These are phyloP conservation scores for Gallinago jamesoni DNA, from an alignment of 2,113 vertebrate genomes.

Conservation along the genomic window DNA sequence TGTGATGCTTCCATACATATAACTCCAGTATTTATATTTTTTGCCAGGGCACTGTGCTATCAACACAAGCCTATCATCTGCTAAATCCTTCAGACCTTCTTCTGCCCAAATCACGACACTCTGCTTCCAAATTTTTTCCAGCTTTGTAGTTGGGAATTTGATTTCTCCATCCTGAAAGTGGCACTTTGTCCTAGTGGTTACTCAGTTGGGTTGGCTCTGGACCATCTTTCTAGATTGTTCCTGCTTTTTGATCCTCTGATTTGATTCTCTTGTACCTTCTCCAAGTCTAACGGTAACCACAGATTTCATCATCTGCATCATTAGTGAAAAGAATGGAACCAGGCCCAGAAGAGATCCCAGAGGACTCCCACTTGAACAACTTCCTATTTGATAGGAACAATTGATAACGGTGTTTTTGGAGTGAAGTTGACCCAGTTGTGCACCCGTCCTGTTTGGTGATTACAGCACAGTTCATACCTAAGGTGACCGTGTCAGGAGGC, in stretches of 20 bases:
- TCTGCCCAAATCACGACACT: neutral
- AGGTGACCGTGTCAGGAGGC: neutral
- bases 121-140: neutral
- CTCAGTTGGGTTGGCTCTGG: neutral
- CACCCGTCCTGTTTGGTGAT: neutral
- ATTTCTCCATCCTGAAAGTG: neutral
- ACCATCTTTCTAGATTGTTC: neutral
- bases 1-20: neutral
- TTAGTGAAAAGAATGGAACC: conserved; percentile 43
- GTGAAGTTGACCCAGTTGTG: neutral
- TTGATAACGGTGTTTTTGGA: conserved; percentile 26
- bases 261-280: neutral
- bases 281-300: conserved; percentile 1
- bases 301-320: conserved; percentile 11
- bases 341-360: conserved; percentile 4
- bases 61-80: neutral
- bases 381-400: conserved; percentile 55
- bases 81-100: neutral
- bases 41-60: neutral
- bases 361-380: conserved; percentile 16
- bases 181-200: neutral
- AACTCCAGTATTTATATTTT: neutral
- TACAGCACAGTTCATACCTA: neutral
- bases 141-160: neutral
- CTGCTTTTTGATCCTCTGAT: neutral